phyloP scores from a whole-genome alignment of 30 jellyfish, hydroid and myxozoan genomes.

The Turritopsis rubra region DNA sequence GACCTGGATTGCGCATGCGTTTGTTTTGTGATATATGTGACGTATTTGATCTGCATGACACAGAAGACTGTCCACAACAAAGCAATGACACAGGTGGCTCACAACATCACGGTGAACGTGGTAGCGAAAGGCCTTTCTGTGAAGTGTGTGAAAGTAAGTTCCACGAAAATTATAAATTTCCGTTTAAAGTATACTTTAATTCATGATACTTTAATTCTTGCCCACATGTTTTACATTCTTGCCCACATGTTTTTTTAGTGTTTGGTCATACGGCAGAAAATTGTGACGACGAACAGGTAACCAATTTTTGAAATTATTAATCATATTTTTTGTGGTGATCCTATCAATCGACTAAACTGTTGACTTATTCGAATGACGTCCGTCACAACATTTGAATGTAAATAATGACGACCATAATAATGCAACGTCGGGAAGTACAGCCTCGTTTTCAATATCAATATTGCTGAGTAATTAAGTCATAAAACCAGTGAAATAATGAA shows the following conservation, averaged over 20 bases:
- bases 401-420: too few relatives aligned
- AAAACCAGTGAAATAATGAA: neutral
- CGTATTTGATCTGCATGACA: constrained; percentile 87
- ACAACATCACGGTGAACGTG: constrained; percentile 83
- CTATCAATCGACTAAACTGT: too few relatives aligned
- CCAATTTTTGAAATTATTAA: too few relatives aligned
- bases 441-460: neutral
- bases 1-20: constrained; percentile 68
- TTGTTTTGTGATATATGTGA: constrained; percentile 95
- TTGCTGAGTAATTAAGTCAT: neutral
- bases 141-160: constrained; percentile 81
- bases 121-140: constrained; percentile 84
- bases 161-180: too few relatives aligned
- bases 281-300: constrained; percentile 97
- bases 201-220: neutral
- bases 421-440: too few relatives aligned
- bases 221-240: too few relatives aligned
- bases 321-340: too few relatives aligned
- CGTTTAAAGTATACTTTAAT: too few relatives aligned
- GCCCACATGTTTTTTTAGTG: constrained; percentile 35
- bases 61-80: constrained; percentile 97
- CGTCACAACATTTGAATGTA: neutral
- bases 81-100: constrained; percentile 64
- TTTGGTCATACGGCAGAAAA: constrained; percentile 88
- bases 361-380: too few relatives aligned